Conservation (phyloP, 1,140 invertebrate genomes). For the Drosophila mojavensis region DNA sequence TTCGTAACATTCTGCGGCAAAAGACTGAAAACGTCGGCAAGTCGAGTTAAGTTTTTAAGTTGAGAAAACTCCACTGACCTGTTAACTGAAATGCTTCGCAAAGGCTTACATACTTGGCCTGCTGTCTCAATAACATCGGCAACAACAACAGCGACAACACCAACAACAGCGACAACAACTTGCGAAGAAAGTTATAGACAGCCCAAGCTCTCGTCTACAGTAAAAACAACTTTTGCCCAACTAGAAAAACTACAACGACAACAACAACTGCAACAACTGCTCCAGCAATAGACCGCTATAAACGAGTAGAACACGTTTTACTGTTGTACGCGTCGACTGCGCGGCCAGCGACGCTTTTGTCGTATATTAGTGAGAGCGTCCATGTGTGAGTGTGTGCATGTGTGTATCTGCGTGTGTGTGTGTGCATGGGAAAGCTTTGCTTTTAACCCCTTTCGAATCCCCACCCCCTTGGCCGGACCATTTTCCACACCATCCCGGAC, state of each 20-base stretch:
- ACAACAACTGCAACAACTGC: conserved; percentile 23
- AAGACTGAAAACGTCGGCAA: conserved; percentile 57
- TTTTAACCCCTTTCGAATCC: conserved; percentile 28
- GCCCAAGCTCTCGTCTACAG: conserved; percentile 63
- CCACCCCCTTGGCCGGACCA: conserved; percentile 49
- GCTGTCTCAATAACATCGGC: conserved; percentile 51
- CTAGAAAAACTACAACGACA: conserved; percentile 43
- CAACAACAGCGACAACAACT: conserved; percentile 49
- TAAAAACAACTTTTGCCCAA: conserved; percentile 82
- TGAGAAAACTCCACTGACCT: conserved; percentile 81
- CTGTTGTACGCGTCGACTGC: conserved; percentile 59
- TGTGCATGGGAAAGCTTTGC: conserved; percentile 69
- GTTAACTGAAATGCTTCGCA: conserved; percentile 75
- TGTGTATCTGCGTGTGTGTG: conserved; percentile 23
- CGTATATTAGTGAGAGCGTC: conserved; percentile 11
- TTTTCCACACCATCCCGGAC: conserved; percentile 74
- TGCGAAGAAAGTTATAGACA: conserved; percentile 80
- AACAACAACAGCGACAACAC: conserved; percentile 23
- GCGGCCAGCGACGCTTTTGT: conserved; percentile 31
- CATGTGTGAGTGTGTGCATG: conserved; percentile 25
- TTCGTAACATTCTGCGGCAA: conserved; percentile 79
- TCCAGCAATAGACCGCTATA: conserved; percentile 46
- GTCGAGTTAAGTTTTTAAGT: conserved; percentile 71
- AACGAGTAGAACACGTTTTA: conserved; percentile 82
- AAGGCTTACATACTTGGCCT: conserved; percentile 63